Base-by-base conservation (phyloP, 1,140 invertebrate genomes). In the Lycorma delicatula region DNA sequence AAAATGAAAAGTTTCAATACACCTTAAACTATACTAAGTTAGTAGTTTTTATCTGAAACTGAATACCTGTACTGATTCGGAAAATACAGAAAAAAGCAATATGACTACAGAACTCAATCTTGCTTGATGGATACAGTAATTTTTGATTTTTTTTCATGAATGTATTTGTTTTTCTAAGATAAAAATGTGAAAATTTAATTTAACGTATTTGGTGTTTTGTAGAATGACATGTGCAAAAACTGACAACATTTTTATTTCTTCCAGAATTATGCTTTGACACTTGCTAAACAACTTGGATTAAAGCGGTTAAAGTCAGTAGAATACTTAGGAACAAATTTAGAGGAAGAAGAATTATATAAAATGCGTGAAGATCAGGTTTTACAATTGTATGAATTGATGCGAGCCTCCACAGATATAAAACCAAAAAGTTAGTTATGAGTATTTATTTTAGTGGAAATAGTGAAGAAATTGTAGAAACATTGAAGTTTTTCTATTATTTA, bases 341-440 rank as follows among this genome's bases (percentile, higher is more conserved):
- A 79, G 13, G 66, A 72, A 1, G 60, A 79, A n/a, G 68, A 85
- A 25, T 69, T 93, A 18, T 78, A 89, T 55, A 75, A 81, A 67
- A 81, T 93, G 64, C 80, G 77, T 44, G 86, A 89, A 65, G 87
- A 92, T 64, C 90, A 93, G 72, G 69, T 91, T 36, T 70, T 80
- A 20, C 91, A 93, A 69, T 70, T 93, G 1, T 89, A 91, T 74
- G 89, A 93, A 71, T 69, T 93, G n/a, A 85, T 87, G 76, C 70
- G 81, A 64, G 84, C 84, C 46, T 77, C 84, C 2, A 79, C 71
- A 41, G 71, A 44, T 5, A 7, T 44, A 60, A 75, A 68, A 72
- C 73, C 46, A 38, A 13, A 31, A 63, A 50, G 25, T 25, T 27
- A n/a, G n/a, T n/a, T n/a, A n/a, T n/a, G n/a, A n/a, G n/a, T n/a